A percentile compares a stretch with the other conserved stretches of the same genome.
Evolutionary conservation across 2,888 invertebrate species (phyloP).

Genomic region (Amphipyra berbera): DNA sequence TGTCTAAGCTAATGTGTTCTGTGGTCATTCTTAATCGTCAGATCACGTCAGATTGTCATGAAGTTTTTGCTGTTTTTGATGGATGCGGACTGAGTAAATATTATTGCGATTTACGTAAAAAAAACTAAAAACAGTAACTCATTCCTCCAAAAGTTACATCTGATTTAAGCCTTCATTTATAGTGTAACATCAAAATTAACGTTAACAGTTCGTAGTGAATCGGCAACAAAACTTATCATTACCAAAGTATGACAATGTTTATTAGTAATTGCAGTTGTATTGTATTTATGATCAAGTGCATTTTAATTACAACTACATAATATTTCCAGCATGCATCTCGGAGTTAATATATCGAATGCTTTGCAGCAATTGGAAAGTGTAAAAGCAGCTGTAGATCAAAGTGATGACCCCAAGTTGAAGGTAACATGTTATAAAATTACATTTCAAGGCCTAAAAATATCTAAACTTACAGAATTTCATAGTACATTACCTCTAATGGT

Average conservation of each 20-base stretch:
- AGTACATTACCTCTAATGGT: too few species aligned
- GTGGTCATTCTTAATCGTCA: too few species aligned
- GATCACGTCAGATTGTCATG: too few species aligned
- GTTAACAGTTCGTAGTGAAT: neutral
- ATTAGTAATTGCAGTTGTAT: neutral
- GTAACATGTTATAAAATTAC: constrained; percentile 67
- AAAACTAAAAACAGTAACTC: too few species aligned
- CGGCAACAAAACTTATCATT: neutral
- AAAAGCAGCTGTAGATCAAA: constrained; percentile 95
- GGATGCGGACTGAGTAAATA: too few species aligned
- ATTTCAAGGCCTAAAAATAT: too few species aligned
- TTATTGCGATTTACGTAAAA: too few species aligned
- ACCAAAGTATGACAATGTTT: constrained; percentile 12
- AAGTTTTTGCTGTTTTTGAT: too few species aligned
- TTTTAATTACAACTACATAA: neutral
- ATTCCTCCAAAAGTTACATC: too few species aligned
- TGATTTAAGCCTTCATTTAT: neutral
- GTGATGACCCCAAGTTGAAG: constrained; percentile 95
- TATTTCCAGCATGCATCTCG: constrained; percentile 86
- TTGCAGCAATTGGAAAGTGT: constrained; percentile 96
- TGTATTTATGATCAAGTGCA: neutral
- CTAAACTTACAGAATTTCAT: too few species aligned
- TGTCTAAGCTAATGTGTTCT: too few species aligned
- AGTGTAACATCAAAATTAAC: neutral
- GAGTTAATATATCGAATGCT: constrained; percentile 96